Base-by-base conservation (phyloP, 2,888 invertebrate species). In the Caenorhabditis wallacei region DNA sequence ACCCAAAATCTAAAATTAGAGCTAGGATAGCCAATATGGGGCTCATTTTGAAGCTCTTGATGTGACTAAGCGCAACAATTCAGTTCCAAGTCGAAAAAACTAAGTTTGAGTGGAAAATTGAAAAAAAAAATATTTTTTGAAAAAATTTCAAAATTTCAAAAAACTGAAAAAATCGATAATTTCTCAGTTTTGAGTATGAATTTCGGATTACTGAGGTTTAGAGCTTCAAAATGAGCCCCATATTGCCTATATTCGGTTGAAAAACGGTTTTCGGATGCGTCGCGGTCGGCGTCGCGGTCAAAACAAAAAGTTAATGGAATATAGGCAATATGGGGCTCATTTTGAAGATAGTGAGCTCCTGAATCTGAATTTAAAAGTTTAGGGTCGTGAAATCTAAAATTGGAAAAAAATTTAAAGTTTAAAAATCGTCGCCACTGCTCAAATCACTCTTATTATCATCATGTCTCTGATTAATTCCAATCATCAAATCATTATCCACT, bases 361-460 rank as follows among this genome's bases (percentile, higher is more conserved):
- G n/a, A n/a, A n/a, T n/a, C n/a, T n/a, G n/a, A 30, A 30, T 30
- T 5, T 30, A 8, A 30, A 30, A 30, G 30, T 8, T 30, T 30
- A 30, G 8, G 30, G 4, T 30, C 30, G 8, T 5, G 30, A 30
- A 30, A 30, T 30, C 30, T 5, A 30, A 30, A 30, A 30, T 40
- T 40, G 4, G 35, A 35, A 35, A 35, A 56, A 56, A 18, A 43
- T 13, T 37, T 26, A 35, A 13, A 63, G 22, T 46, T 84, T 61
- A 85, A 26, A 85, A 85, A n/a, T 85, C 85, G 37, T 85, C 85
- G 16, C 83, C 85, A 72, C 85, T 85, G 69, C 81, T 82, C 70
- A 80, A 26, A 26, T 76, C 82, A 7, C 53, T 56, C 26, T 78
- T 81, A 13, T 56, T 54, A 26, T 83, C 79, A 22, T 82, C 80